Base-by-base conservation (phyloP, 1,140 invertebrate species). In the Oncopodura yosiiana region DNA sequence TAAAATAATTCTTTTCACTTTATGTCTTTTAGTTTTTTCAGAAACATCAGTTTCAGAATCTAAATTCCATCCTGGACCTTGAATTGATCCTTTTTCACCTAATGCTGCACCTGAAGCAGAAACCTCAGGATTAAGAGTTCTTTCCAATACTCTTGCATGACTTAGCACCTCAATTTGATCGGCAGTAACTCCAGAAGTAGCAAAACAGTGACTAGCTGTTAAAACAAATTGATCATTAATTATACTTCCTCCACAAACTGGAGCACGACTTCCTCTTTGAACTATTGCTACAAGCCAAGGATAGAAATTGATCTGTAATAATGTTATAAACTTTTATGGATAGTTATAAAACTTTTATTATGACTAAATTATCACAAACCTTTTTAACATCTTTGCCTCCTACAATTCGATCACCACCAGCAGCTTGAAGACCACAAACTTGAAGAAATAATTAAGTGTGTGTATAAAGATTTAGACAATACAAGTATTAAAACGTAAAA, bases 81-180 rank as follows among this genome's bases (percentile, higher is more conserved):
- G 50, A 27, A 61, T 45, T 21, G 60, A 61, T n/a, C 54, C 55
- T n/a, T 14, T 18, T 23, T 56, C 3, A 11, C 58, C 54, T 6
- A 52, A 26, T 14, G 37, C 38, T 14, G 24, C 50, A 42, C 42
- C 32, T 26, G 18, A 6, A 32, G 18, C 37, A 32, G 42, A 45
- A 9, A 38, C 49, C 0, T 38, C 18, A 19, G 24, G 41, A n/a
- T 9, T 34, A 26, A 39, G 14, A 12, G 49, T 49, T 21, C 38
- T 23, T 18, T 53, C 56, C 16, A 58, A 42, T 0, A 37, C 8
- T 4, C 38, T 41, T 11, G 56, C 56, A 49, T 58, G 56, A 2
- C 11, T n/a, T 3, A 58, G 16, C 16, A 58, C 29, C 21, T 58
- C 56, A 23, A 58, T 53, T 9, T 48, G n/a, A 1, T 41, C 18